Evolutionary conservation across 2,888 invertebrate genomes (phyloP).

Genomic region (Thecophora atra): DNA sequence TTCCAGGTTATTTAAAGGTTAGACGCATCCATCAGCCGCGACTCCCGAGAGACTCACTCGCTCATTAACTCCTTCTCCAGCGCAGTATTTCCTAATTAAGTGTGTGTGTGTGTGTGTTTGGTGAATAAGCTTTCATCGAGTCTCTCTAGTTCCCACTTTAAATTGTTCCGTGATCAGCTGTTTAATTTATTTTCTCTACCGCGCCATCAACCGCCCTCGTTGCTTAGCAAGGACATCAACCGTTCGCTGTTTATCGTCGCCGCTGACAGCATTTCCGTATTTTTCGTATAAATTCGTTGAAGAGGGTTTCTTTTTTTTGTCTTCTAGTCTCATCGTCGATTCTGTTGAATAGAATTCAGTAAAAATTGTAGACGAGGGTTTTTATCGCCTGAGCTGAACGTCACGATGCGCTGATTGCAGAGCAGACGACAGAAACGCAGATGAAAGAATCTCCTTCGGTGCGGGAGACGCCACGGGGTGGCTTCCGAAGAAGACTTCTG

Average conservation of each 20-base stretch:
- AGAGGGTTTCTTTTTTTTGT: not conserved
- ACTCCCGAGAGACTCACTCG: too few relatives aligned
- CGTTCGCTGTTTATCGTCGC: not conserved
- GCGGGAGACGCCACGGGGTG: not conserved
- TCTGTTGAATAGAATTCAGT: not conserved
- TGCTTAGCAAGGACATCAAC: not conserved
- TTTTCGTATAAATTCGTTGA: constrained; percentile 20
- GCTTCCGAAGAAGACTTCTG: not conserved
- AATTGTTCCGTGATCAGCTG: constrained; percentile 5
- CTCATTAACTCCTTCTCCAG: too few relatives aligned
- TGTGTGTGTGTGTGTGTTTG: too few relatives aligned
- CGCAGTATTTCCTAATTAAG: too few relatives aligned
- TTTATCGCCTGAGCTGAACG: constrained; percentile 1
- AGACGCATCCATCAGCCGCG: too few relatives aligned
- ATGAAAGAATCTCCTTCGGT: too few relatives aligned
- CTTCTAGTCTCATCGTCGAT: not conserved
- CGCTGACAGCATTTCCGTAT: constrained; percentile 2
- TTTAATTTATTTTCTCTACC: not conserved
- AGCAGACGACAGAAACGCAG: constrained; percentile 13
- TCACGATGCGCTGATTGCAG: not conserved
- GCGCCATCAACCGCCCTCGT: not conserved
- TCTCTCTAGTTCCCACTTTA: not conserved
- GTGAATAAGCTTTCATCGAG: too few relatives aligned
- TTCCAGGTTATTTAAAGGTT: too few relatives aligned
- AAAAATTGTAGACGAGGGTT: constrained; percentile 5